phyloP scores from a whole-genome alignment of 37 sponge, comb jelly and placozoan genomes.

The Eunapius fragilis region DNA sequence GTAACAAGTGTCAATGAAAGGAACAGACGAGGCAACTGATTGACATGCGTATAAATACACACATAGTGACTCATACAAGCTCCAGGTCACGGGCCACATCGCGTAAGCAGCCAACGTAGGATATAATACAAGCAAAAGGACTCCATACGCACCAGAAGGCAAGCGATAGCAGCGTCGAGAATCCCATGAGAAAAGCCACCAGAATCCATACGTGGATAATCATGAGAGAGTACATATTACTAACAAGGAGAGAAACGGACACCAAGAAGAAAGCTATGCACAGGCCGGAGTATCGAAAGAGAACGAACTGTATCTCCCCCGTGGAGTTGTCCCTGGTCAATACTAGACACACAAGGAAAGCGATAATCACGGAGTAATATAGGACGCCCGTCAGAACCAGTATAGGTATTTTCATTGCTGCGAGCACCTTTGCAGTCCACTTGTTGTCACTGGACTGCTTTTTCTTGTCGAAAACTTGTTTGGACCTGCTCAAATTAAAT shows the following conservation, averaged over 20 bases:
- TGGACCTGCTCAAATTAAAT: slow-evolving; percentile 12
- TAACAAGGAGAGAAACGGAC: not conserved
- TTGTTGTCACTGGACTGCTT: not conserved
- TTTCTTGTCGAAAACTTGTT: slow-evolving; percentile 14
- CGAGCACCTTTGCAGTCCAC: not conserved
- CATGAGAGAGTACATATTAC: not conserved
- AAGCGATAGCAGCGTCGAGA: not conserved
- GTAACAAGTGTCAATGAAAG: no score
- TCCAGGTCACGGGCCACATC: not conserved
- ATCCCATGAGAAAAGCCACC: not conserved
- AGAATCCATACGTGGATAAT: not conserved
- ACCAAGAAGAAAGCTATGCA: not conserved
- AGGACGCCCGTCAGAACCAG: not conserved
- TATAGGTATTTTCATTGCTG: not conserved
- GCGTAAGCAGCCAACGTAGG: not conserved
- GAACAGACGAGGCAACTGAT: no score
- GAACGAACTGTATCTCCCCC: not conserved
- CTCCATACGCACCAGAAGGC: not conserved
- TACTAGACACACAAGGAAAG: not conserved
- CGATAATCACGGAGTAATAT: not conserved
- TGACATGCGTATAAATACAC: not conserved
- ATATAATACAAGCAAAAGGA: not conserved
- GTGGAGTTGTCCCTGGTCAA: not conserved
- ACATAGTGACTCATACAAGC: not conserved
- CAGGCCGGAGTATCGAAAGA: not conserved